phyloP scores from a whole-genome alignment of 2,888 invertebrate genomes.

The Phania funesta region DNA sequence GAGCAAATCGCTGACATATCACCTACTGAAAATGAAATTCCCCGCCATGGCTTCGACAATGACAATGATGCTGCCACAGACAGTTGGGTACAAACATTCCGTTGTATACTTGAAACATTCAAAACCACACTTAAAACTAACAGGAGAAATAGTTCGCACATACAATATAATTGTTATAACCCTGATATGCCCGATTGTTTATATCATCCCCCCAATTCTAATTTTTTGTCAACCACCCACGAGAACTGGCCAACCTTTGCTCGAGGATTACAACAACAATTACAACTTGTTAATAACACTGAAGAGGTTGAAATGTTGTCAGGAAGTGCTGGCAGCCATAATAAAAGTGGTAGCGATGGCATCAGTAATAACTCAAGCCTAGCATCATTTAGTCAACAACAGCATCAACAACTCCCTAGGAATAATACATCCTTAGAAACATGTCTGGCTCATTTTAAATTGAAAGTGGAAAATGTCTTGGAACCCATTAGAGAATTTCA shows the following conservation, averaged over 20 bases:
- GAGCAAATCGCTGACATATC: conserved; percentile 26
- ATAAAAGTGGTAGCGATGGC: background rate
- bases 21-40: conserved; percentile 19
- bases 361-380: conserved; percentile 28
- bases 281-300: conserved; percentile 25
- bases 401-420: background rate
- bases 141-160: background rate
- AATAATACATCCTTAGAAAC: conserved; percentile 50
- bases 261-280: conserved; percentile 26
- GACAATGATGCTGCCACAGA: conserved; percentile 2
- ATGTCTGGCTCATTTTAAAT: conserved; percentile 73
- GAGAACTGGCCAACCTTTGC: background rate
- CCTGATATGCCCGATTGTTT: conserved; percentile 19
- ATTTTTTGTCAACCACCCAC: background rate
- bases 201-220: conserved; percentile 10
- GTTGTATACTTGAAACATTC: conserved; percentile 75
- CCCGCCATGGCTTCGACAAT: conserved; percentile 6
- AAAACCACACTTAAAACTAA: conserved; percentile 53
- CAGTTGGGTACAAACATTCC: conserved; percentile 74
- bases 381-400: conserved; percentile 39
- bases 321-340: conserved; percentile 13
- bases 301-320: conserved; percentile 12
- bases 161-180: conserved; percentile 41
- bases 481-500: conserved; percentile 77
- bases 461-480: conserved; percentile 72